phyloP scores from a whole-genome alignment of 2,888 invertebrate genomes.

The Lepidonotus clava region DNA sequence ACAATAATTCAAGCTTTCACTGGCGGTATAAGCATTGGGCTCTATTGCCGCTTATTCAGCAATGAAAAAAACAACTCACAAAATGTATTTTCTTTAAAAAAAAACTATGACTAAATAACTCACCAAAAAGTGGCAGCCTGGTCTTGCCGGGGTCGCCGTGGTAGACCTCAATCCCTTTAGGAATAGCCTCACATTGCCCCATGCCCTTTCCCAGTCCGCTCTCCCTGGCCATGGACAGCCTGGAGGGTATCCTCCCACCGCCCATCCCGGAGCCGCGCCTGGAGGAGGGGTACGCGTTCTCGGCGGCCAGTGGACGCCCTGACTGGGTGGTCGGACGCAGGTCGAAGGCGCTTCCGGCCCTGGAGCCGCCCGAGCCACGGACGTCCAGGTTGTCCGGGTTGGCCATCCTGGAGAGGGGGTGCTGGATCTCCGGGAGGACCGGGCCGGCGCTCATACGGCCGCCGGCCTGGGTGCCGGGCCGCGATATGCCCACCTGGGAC shows the following conservation, averaged over 20 bases:
- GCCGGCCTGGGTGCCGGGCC: conserved; percentile 57
- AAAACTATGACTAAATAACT: conserved; percentile 60
- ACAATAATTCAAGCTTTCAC: background rate
- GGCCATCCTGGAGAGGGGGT: conserved; percentile 76
- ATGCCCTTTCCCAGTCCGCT: conserved; percentile 50
- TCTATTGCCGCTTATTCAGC: too few relatives aligned
- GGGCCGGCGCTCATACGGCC: background rate
- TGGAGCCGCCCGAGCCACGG: conserved; percentile 66
- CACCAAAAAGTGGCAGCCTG: conserved; percentile 78
- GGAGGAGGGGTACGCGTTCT: conserved; percentile 66
- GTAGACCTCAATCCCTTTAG: conserved; percentile 77
- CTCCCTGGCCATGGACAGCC: background rate
- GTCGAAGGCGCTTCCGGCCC: conserved; percentile 66
- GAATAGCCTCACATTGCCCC: conserved; percentile 70
- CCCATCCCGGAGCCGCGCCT: conserved; percentile 66
- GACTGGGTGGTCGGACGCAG: conserved; percentile 66
- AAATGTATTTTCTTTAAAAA: background rate
- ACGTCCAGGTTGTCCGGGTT: conserved; percentile 73
- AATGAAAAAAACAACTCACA: too few relatives aligned
- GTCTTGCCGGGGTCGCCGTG: conserved; percentile 76
- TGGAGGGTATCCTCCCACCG: background rate
- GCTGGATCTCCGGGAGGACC: conserved; percentile 69
- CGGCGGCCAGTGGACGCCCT: conserved; percentile 74
- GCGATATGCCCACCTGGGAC: conserved; percentile 58
- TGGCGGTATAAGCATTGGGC: background rate